These are phyloP conservation scores for Papilio demoleus DNA, from an alignment of 2,888 invertebrate genomes.

Conservation along the genomic window DNA sequence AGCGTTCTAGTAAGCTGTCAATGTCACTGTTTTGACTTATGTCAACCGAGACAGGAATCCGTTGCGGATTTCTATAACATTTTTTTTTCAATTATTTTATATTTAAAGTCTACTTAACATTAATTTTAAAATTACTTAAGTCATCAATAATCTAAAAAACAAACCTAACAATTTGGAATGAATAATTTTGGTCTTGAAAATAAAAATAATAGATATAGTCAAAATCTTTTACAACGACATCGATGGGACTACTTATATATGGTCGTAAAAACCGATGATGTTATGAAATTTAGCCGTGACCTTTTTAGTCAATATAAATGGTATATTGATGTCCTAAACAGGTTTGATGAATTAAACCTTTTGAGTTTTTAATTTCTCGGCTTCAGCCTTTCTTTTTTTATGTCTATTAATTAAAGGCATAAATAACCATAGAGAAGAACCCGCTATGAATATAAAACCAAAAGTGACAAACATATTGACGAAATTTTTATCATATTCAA, in stretches of 20 bases:
- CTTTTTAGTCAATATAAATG: too few species aligned
- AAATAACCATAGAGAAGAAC: constrained; percentile 89
- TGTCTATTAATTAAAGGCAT: constrained; percentile 87
- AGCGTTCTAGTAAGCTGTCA: too few species aligned
- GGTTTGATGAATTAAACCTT: constrained; percentile 24
- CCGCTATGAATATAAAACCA: constrained; percentile 88
- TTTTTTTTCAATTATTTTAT: too few species aligned
- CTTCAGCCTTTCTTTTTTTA: constrained; percentile 53
- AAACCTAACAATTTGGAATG: constrained; percentile 3
- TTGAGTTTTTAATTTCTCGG: constrained; percentile 2
- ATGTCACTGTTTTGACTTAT: too few species aligned
- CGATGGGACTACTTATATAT: too few species aligned
- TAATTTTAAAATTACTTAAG: neutral
- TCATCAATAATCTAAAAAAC: too few species aligned
- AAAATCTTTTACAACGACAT: too few species aligned
- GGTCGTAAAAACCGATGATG: too few species aligned
- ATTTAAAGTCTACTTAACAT: neutral
- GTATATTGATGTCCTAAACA: too few species aligned
- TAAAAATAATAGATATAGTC: neutral
- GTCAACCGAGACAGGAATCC: too few species aligned
- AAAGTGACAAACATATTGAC: constrained; percentile 89
- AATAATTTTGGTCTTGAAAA: neutral
- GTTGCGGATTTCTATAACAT: too few species aligned
- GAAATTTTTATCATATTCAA: constrained; percentile 85
- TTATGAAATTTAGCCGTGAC: too few species aligned